These are phyloP conservation scores for Scolopax mira DNA, from an alignment of 2,113 vertebrate genomes.

Conservation along the genomic window DNA sequence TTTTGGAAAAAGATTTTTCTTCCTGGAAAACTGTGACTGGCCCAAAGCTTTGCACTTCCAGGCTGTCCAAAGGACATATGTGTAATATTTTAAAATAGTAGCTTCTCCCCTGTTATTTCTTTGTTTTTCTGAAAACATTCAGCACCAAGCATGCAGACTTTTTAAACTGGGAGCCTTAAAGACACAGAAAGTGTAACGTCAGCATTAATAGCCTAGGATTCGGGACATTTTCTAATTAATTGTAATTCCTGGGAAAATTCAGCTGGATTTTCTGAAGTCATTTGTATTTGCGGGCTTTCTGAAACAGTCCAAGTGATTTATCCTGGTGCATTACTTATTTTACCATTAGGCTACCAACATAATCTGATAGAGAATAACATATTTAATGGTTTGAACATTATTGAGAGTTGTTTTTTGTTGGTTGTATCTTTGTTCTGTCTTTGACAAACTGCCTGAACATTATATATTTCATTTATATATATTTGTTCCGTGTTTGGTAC, in stretches of 20 bases:
- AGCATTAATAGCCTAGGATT: background rate
- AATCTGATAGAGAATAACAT: background rate
- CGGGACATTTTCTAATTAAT: background rate
- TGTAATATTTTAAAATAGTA: background rate
- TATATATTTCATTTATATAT: background rate
- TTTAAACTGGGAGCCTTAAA: background rate
- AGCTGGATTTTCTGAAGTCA: background rate
- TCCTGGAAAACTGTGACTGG: background rate
- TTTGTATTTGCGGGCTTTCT: background rate
- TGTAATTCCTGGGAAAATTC: background rate
- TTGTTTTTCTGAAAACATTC: background rate
- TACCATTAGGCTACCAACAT: background rate
- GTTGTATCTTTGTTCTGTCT: background rate
- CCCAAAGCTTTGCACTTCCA: background rate
- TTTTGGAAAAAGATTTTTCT: background rate
- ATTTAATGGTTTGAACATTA: background rate
- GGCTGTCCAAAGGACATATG: background rate
- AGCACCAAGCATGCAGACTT: background rate
- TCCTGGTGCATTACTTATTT: background rate
- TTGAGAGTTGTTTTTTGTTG: background rate
- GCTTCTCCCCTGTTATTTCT: background rate
- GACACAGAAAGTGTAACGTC: background rate
- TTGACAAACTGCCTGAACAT: background rate
- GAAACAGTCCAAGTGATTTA: background rate
- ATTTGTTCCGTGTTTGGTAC: background rate